Evolutionary conservation across 2,797 vertebrate species (phyloP).

Genomic region (Crenuchus spilurus): DNA sequence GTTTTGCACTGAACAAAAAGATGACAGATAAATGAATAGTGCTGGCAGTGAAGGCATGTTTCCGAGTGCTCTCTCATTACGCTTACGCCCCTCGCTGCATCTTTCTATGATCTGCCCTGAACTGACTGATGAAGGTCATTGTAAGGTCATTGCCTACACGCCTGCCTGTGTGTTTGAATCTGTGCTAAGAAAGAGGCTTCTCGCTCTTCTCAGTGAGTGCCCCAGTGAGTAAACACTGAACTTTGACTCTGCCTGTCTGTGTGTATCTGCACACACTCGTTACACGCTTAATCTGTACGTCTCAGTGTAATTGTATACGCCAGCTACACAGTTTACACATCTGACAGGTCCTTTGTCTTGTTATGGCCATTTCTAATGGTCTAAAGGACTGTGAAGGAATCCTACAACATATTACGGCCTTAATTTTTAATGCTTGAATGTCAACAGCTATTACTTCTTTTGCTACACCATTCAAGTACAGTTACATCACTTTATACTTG

Average conservation of each 20-base stretch:
- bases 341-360: not conserved
- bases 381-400: not conserved
- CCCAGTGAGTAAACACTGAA: slow-evolving; percentile 13
- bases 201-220: not conserved
- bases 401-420: not conserved
- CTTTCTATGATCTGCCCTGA: slow-evolving; percentile 32
- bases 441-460: too few species aligned
- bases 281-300: too few species aligned
- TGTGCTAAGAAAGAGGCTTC: not conserved
- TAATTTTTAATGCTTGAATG: too few species aligned
- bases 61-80: slow-evolving; percentile 41
- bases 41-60: slow-evolving; percentile 35
- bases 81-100: slow-evolving; percentile 7
- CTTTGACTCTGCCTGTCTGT: not conserved
- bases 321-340: not conserved
- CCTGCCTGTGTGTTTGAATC: not conserved
- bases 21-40: slow-evolving; percentile 50
- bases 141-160: not conserved
- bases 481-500: too few species aligned
- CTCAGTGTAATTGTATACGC: not conserved
- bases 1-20: slow-evolving; percentile 34
- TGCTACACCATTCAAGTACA: too few species aligned
- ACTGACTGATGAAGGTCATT: slow-evolving; percentile 39
- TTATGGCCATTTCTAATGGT: not conserved
- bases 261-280: too few species aligned